Evolutionary conservation across 2,888 invertebrate species (phyloP).

Genomic region (Cryptophagus acutangulus): DNA sequence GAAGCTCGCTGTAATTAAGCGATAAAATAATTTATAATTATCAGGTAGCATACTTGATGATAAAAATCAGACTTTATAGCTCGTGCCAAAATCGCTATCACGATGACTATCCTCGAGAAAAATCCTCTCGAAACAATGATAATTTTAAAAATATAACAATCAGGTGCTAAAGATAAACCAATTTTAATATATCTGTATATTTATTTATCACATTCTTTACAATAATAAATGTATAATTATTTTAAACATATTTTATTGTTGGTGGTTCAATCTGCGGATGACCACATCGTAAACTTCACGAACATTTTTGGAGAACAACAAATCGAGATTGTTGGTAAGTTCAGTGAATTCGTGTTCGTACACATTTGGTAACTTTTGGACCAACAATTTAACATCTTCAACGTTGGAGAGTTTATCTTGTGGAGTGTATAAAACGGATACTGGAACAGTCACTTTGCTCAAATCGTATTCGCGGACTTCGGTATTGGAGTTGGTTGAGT

Average conservation of each 20-base stretch:
- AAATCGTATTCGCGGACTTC: conserved; percentile 49
- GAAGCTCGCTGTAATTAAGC: too few species aligned
- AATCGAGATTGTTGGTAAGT: conserved; percentile 58
- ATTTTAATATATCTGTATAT: too few species aligned
- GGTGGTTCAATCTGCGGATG: not conserved
- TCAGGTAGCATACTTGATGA: too few species aligned
- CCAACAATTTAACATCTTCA: conserved; percentile 48
- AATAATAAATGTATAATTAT: too few species aligned
- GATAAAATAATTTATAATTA: too few species aligned
- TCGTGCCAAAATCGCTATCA: too few species aligned
- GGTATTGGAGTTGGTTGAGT: conserved; percentile 45
- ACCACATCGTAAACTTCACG: conserved; percentile 1
- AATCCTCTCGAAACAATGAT: too few species aligned
- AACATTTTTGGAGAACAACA: conserved; percentile 28
- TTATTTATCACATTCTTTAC: too few species aligned
- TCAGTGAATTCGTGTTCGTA: conserved; percentile 45
- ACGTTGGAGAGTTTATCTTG: conserved; percentile 52
- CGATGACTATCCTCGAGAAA: too few species aligned
- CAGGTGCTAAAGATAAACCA: too few species aligned
- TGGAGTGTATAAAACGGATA: conserved; percentile 52
- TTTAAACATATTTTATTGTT: not conserved
- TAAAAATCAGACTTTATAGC: too few species aligned
- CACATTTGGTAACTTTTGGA: conserved; percentile 43
- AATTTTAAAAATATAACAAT: too few species aligned
- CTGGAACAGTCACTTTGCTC: conserved; percentile 47